A percentile compares a stretch with the other conserved stretches of the same genome.
Evolutionary conservation across 2,113 vertebrate species (phyloP).

Genomic region (Leptosomus discolor): DNA sequence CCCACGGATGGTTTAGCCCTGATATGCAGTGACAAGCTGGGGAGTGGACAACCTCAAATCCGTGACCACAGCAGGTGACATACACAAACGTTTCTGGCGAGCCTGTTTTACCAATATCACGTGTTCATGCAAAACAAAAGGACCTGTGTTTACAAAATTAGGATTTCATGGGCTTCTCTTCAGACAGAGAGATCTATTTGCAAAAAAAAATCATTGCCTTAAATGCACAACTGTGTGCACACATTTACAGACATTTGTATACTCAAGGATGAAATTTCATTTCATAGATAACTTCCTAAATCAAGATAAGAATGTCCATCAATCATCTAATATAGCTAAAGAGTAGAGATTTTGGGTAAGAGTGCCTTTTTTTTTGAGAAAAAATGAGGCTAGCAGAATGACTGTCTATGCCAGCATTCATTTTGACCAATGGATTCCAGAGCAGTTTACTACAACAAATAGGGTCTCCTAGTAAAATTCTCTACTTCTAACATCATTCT

Average conservation of each 20-base stretch:
- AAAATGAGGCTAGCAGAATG: neutral
- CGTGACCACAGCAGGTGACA: accelerated
- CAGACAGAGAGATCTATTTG: neutral
- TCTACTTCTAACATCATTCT: neutral
- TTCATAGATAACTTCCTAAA: neutral
- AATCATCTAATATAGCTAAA: neutral
- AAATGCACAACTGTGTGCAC: neutral
- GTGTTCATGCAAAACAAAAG: neutral
- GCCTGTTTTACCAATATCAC: neutral
- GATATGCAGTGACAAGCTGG: neutral
- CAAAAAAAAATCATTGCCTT: neutral
- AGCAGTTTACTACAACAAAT: neutral
- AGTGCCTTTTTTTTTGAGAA: neutral
- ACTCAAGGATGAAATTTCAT: neutral
- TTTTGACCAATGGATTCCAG: neutral
- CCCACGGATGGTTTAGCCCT: neutral
- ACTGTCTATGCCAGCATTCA: neutral
- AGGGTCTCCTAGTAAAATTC: neutral
- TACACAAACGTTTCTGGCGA: neutral
- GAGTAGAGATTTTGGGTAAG: neutral
- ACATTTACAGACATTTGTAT: neutral
- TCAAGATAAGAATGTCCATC: neutral
- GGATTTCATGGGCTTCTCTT: neutral
- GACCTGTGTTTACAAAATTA: neutral
- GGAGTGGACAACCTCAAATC: neutral